Evolutionary conservation across 2,888 invertebrate genomes (phyloP), one percentile per base, ranked within the genome.

Genomic region (Nomada goodeniana): DNA sequence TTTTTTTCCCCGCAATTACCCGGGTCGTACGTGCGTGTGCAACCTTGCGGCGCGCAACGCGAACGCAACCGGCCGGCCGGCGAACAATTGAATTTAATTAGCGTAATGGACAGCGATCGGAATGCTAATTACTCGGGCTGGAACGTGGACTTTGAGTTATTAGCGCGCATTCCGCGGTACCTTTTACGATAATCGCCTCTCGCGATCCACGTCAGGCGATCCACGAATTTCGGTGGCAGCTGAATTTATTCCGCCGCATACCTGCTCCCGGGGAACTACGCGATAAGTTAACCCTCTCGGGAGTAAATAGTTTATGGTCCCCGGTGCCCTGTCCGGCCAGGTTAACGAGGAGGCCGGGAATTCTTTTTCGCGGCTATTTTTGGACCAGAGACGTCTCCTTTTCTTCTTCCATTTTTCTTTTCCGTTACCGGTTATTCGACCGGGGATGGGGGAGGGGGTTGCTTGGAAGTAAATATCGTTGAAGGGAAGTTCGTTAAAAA

Each of bases 61-160:
- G 57, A 55, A 36, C 67, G 61, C 71, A 63, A 64, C 69, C 42
- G 36, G 42, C 61, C 71, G 18, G 23, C n/a, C 50, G 59, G 47
- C 73, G 82, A 85, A 85, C 85, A 85, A 85, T 85, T 85, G 85
- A 82, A 85, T 85, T 85, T 82, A 85, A 85, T 85, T 85, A 85
- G 59, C 75, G 79, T 85, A 85, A 85, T 85, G 82, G 85, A 77
- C 74, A 77, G 36, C 77, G 74, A 80, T 77, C 82, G 73, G 85
- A 80, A 85, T 85, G 85, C 82, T 82, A 85, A 85, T 85, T 85
- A 76, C 76, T 70, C 47, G 69, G 7, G 26, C 42, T 59, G 70
- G 76, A 76, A 77, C 79, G 80, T 50, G 61, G 76, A 53, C 81
- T 79, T 79, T 67, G 85, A 80, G 76, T 79, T 82, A 82, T 79